phyloP scores from a whole-genome alignment of 2,113 vertebrate species.

The Brachyhypopomus occidentalis region DNA sequence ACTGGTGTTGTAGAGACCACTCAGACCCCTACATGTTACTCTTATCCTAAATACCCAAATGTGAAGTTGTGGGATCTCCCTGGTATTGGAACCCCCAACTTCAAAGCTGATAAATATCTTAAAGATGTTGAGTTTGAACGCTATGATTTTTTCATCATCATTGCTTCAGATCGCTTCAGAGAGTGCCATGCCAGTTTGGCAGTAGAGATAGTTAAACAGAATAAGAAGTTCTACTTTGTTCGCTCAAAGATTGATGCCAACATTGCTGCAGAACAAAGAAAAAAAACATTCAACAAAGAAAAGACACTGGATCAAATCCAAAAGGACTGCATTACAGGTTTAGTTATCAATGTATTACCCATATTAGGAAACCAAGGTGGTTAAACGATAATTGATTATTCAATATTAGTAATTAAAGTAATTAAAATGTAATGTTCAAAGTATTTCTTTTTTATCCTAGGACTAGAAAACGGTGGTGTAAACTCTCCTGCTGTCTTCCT shows the following conservation, averaged over 20 bases:
- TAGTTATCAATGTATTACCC: not conserved
- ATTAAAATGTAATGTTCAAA: not conserved
- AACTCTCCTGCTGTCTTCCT: constrained; percentile 56
- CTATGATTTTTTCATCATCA: constrained; percentile 76
- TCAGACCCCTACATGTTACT: constrained; percentile 57
- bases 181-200: constrained; percentile 65
- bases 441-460: constrained; percentile 21
- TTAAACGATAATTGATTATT: not conserved
- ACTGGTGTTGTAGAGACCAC: constrained; percentile 75
- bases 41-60: constrained; percentile 64
- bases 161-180: constrained; percentile 69
- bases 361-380: too few species aligned
- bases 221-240: constrained; percentile 75
- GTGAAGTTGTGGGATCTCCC: constrained; percentile 76
- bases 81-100: constrained; percentile 69
- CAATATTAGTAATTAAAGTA: too few species aligned
- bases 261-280: constrained; percentile 59
- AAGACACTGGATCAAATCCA: constrained; percentile 41
- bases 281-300: constrained; percentile 47
- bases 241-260: constrained; percentile 73
- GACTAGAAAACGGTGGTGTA: constrained; percentile 48
- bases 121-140: constrained; percentile 63
- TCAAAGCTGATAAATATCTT: constrained; percentile 68
- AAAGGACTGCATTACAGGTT: constrained; percentile 54
- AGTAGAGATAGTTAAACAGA: constrained; percentile 60